Evolutionary conservation across 2,888 invertebrate species (phyloP), one percentile per base, ranked within the genome.

Genomic region (Cremastinae sp.): DNA sequence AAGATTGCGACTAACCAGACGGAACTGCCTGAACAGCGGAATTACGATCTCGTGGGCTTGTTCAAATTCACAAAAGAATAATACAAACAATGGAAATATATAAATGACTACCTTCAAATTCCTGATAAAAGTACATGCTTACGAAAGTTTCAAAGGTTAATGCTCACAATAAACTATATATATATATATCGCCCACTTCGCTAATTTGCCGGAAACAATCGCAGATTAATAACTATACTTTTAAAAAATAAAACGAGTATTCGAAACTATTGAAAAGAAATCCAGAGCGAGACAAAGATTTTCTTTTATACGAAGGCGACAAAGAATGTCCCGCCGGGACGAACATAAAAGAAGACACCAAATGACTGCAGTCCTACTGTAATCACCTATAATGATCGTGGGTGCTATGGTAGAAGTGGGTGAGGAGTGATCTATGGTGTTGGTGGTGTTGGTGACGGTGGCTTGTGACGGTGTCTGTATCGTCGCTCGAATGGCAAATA

Each of bases 401-500:
- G 89, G 88, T 88, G 89, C 86, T 87, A 88, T 80, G 82, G 88
- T 87, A 87, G 89, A 85, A 84, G 87, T 87, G 85, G 88, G 87
- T 88, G 88, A 86, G 84, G 88, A 85, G 84, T 89, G 87, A 88
- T 81, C 84, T 81, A 87, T 88, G 85, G 87, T 85, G 61, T 64
- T 75, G 69, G 51, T 69, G 68, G 59, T 69, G 69, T 41, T 70
- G 73, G 73, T 76, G 61, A 76, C 72, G 72, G 71, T 75, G 72
- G 66, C 77, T 70, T 77, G 77, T 85, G 89, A 83, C 84, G 89
- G 86, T 83, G 87, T 85, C 80, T 88, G 88, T 82, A 88, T 87
- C 81, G 89, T 86, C 79, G 89, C 84, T 83, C 91, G 90, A 88
- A 91, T 90, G 91, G 91, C 92, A 91, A 92, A 92, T 88, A 93